Percentiles rank a stretch among this genome's conserved stretches.
These are phyloP conservation scores for Drosophila acutilabella DNA, from an alignment of 2,888 invertebrate genomes.

Conservation along the genomic window DNA sequence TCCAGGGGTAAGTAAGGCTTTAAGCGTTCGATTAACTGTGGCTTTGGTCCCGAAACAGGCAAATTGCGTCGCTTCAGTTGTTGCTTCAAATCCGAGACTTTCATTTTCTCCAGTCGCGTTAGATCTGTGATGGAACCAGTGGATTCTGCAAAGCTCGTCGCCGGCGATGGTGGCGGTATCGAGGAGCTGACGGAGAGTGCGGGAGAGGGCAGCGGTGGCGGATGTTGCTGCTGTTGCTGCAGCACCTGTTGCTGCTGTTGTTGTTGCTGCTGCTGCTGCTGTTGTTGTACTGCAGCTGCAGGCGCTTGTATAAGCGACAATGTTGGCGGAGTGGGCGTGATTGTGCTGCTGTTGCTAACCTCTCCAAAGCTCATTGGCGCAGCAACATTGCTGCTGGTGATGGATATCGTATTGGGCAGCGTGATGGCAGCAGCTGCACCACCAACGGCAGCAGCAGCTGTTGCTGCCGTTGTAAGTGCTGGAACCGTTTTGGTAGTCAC, in stretches of 20 bases:
- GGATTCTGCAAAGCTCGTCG: conserved; percentile 83
- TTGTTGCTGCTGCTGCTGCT: conserved; percentile 16
- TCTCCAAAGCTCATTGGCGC: conserved; percentile 54
- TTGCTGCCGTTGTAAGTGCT: conserved; percentile 47
- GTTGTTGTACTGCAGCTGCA: conserved; percentile 36
- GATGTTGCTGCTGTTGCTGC: conserved; percentile 60
- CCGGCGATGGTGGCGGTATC: conserved; percentile 84
- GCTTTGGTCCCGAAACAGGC: conserved; percentile 98
- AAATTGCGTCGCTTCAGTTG: conserved; percentile 97
- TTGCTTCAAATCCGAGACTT: conserved; percentile 96
- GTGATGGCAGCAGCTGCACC: conserved; percentile 40
- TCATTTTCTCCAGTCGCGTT: conserved; percentile 96
- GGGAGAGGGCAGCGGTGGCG: conserved; percentile 86
- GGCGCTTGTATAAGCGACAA: conserved; percentile 73
- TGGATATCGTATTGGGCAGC: conserved; percentile 69
- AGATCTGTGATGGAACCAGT: conserved; percentile 80
- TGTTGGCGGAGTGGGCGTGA: conserved; percentile 63
- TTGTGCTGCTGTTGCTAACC: conserved; percentile 21
- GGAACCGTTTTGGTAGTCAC: conserved; percentile 73
- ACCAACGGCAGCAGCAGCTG: conserved; percentile 23
- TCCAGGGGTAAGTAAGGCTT: conserved; percentile 88
- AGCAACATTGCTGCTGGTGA: conserved; percentile 62
- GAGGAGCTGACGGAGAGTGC: conserved; percentile 86
- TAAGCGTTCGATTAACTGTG: conserved; percentile 96
- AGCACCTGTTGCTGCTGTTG: conserved; percentile 10